A percentile compares a stretch with the other conserved stretches of the same genome.
phyloP scores from a whole-genome alignment of 1,140 invertebrate genomes.

The Amphibalanus amphitrite region DNA sequence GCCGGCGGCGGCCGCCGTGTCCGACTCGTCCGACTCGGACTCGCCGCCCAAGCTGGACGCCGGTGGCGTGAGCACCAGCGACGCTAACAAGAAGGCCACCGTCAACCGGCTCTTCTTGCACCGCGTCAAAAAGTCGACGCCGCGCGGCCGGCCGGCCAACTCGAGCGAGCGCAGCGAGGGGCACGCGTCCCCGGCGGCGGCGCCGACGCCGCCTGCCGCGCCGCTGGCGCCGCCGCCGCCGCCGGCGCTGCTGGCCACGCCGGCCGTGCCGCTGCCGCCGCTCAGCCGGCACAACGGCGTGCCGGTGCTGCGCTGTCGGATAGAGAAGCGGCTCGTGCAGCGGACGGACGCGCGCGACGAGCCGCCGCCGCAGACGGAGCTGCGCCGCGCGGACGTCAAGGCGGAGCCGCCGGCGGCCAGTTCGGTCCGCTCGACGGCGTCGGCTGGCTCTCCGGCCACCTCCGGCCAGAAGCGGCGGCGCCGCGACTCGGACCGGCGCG shows the following conservation, averaged over 20 bases:
- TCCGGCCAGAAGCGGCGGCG: not conserved
- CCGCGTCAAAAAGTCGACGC: not conserved
- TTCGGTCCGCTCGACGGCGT: no score
- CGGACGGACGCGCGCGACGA: not conserved
- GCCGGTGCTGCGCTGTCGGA: constrained; percentile 2
- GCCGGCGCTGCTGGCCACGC: no score
- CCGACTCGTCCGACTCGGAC: not conserved
- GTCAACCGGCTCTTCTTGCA: not conserved
- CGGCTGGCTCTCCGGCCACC: no score
- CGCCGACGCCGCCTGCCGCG: no score
- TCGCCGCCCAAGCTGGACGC: constrained; percentile 3
- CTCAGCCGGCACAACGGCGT: not conserved
- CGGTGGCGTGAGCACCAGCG: not conserved
- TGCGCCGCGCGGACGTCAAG: not conserved
- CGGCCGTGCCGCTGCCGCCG: not conserved
- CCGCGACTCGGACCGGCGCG: not conserved
- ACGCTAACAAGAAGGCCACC: not conserved
- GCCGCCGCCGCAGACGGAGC: not conserved
- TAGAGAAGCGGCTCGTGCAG: not conserved
- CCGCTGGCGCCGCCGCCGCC: no score
- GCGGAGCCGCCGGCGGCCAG: not conserved
- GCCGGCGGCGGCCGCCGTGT: not conserved
- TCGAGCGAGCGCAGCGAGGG: not conserved
- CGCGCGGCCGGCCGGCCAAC: not conserved
- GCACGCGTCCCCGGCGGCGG: not conserved